Evolutionary conservation across 2,888 invertebrate genomes (phyloP).

Genomic region (Anthophora plumipes): DNA sequence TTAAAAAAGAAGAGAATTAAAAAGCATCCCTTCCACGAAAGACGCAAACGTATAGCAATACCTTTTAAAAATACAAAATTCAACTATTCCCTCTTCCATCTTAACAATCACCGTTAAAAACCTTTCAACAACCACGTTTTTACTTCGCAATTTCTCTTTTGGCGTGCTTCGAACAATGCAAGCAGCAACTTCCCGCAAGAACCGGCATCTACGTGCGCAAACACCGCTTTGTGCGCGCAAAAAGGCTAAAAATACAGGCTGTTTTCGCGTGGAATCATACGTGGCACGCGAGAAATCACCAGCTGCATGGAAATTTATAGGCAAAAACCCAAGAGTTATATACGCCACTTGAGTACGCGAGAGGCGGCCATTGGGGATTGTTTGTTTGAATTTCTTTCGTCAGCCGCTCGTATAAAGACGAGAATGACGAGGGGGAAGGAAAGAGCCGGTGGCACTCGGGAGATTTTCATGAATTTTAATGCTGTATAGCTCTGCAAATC

Average conservation of each 20-base stretch:
- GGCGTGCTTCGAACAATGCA: too few species aligned
- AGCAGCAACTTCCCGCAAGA: too few species aligned
- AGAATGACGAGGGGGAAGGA: not conserved
- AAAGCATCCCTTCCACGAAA: too few species aligned
- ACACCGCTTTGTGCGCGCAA: too few species aligned
- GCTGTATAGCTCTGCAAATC: conserved; percentile 29
- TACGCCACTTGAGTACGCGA: not conserved
- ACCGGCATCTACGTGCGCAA: too few species aligned
- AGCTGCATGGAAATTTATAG: conserved; percentile 1
- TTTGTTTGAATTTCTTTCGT: conserved; percentile 36
- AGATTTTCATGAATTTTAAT: conserved; percentile 49
- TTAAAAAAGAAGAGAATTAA: too few species aligned
- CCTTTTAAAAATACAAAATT: too few species aligned
- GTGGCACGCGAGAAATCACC: not conserved
- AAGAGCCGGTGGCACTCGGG: not conserved
- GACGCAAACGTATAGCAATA: too few species aligned
- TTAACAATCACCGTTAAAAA: too few species aligned
- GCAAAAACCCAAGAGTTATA: not conserved
- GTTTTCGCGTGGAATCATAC: not conserved
- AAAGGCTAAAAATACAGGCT: not conserved
- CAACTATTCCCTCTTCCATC: too few species aligned
- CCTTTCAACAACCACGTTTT: too few species aligned
- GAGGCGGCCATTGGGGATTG: not conserved
- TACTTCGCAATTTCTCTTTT: too few species aligned
- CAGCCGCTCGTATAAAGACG: not conserved